Percentiles rank a stretch among this genome's conserved stretches.
These are phyloP conservation scores for Oryzias curvinotus DNA, from an alignment of 2,113 vertebrate species.

Conservation along the genomic window DNA sequence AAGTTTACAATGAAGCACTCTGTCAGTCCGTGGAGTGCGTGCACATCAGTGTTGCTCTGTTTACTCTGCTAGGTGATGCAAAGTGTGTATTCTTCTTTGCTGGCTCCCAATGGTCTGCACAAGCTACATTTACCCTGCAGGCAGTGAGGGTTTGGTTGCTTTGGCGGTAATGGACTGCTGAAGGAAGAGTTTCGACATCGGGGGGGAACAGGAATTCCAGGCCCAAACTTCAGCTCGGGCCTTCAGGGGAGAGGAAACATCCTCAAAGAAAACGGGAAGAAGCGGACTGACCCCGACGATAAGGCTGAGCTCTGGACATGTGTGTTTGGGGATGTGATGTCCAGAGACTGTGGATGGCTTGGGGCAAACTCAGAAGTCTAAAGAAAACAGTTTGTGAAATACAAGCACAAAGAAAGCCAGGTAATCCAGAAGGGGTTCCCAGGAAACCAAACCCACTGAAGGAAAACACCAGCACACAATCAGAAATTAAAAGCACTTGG, in stretches of 20 bases:
- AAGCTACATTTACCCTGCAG: constrained; percentile 64
- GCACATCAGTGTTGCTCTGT: constrained; percentile 52
- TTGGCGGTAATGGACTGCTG: constrained; percentile 73
- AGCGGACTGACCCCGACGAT: constrained; percentile 59
- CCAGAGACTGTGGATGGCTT: constrained; percentile 17
- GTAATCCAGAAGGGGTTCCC: constrained; percentile 14
- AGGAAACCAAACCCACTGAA: constrained; percentile 16
- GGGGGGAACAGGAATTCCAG: constrained; percentile 76
- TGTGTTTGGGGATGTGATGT: constrained; percentile 27
- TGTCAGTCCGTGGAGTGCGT: constrained; percentile 54
- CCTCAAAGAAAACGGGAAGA: constrained; percentile 63
- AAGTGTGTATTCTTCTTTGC: constrained; percentile 59
- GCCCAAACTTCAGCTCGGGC: constrained; percentile 45
- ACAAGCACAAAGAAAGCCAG: constrained; percentile 21
- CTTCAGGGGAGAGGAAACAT: constrained; percentile 68
- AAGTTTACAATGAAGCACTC: constrained; percentile 62
- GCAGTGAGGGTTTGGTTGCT: constrained; percentile 69
- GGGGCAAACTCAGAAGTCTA: constrained; percentile 22
- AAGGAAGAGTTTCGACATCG: constrained; percentile 73
- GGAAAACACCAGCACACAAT: constrained; percentile 24
- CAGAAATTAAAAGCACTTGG: constrained; percentile 30
- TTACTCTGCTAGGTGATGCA: constrained; percentile 69
- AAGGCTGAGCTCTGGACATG: constrained; percentile 37
- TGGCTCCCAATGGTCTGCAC: constrained; percentile 71
- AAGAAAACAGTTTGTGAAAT: constrained; percentile 31